These are phyloP conservation scores for Arenaria interpres DNA, from an alignment of 2,113 vertebrate species.

Conservation along the genomic window DNA sequence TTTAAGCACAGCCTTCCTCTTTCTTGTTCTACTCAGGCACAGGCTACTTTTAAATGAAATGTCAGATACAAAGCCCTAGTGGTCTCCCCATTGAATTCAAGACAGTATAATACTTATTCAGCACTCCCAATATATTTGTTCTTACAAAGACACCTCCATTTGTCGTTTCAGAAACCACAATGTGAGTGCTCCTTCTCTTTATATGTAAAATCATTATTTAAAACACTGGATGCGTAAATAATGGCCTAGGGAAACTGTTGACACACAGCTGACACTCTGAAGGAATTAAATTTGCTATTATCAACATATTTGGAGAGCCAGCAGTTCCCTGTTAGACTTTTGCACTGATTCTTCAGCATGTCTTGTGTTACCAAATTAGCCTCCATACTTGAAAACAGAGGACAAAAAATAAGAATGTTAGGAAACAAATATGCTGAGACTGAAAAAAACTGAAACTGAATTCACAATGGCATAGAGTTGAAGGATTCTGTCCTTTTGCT, in stretches of 20 bases:
- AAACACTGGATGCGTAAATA: neutral
- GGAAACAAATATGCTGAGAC: neutral
- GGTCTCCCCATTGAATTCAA: neutral
- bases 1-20: neutral
- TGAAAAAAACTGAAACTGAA: neutral
- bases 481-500: neutral
- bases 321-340: neutral
- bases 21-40: neutral
- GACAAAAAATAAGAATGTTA: neutral
- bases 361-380: neutral
- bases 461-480: neutral
- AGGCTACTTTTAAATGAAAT: slow-evolving; percentile 19
- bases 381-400: neutral
- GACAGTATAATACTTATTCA: neutral
- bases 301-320: neutral
- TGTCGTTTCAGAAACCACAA: neutral
- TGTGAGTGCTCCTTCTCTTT: neutral
- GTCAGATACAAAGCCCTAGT: neutral
- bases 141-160: neutral
- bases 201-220: neutral
- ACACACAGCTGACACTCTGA: neutral
- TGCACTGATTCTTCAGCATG: neutral
- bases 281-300: slow-evolving; percentile 6
- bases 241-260: neutral
- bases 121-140: neutral